Percentiles rank a stretch among this genome's conserved stretches.
Evolutionary conservation across 2,888 invertebrate species (phyloP).

Genomic region (Cecidostiba fungosa): DNA sequence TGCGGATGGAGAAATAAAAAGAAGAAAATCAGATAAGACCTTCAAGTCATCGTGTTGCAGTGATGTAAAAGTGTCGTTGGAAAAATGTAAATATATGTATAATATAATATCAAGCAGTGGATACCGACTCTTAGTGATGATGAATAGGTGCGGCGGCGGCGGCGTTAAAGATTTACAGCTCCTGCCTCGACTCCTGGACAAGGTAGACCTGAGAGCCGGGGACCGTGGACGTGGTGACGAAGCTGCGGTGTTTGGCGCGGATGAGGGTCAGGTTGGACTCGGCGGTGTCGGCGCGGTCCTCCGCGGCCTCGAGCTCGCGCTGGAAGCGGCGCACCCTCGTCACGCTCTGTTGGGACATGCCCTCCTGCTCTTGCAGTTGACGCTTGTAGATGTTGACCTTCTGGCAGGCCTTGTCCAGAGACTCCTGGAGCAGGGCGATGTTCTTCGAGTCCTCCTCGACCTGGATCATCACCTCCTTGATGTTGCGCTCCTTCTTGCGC

Average conservation of each 20-base stretch:
- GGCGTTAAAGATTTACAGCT: slow-evolving; percentile 71
- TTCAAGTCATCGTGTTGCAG: too few species aligned
- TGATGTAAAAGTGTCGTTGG: too few species aligned
- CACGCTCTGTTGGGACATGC: slow-evolving; percentile 94
- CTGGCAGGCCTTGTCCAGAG: slow-evolving; percentile 92
- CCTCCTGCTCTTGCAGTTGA: slow-evolving; percentile 96
- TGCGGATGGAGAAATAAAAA: slow-evolving; percentile 4
- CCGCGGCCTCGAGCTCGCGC: slow-evolving; percentile 97
- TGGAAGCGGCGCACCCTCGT: slow-evolving; percentile 99
- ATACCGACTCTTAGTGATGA: slow-evolving; percentile 44
- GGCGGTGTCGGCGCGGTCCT: slow-evolving; percentile 97
- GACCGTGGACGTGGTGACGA: slow-evolving; percentile 95
- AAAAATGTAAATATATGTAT: neutral
- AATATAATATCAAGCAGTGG: neutral
- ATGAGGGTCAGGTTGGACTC: slow-evolving; percentile 97
- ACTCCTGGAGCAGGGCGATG: slow-evolving; percentile 94
- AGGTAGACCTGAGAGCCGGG: slow-evolving; percentile 96
- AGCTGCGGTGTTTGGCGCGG: slow-evolving; percentile 99
- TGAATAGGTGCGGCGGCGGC: slow-evolving; percentile 4
- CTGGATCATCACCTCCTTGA: slow-evolving; percentile 97
- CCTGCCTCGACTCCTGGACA: slow-evolving; percentile 90
- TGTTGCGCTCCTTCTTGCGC: slow-evolving; percentile 98
- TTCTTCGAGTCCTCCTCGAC: slow-evolving; percentile 99
- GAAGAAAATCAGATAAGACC: too few species aligned
- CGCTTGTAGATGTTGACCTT: slow-evolving; percentile 97